Evolutionary conservation across 2,797 vertebrate genomes (phyloP).

Genomic region (Rhinoraja longicauda): DNA sequence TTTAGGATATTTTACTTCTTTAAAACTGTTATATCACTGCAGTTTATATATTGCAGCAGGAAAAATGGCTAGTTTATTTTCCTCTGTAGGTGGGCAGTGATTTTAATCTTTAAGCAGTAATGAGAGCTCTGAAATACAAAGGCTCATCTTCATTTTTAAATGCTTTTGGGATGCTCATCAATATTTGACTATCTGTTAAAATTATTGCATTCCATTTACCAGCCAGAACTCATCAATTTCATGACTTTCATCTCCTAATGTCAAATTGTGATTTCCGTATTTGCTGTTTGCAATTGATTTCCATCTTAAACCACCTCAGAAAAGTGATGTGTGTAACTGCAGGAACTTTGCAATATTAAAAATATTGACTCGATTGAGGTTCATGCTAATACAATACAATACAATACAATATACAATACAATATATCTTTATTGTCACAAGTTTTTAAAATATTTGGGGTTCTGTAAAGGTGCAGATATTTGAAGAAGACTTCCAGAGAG

Average conservation of each 20-base stretch:
- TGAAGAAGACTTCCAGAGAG: constrained; percentile 40
- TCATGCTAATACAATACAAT: no score
- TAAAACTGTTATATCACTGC: not conserved
- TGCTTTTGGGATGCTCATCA: not conserved
- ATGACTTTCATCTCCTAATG: not conserved
- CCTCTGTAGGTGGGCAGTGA: not conserved
- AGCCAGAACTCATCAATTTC: not conserved
- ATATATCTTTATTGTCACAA: not conserved
- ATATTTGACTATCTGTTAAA: not conserved
- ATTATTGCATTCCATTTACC: not conserved
- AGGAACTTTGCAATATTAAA: not conserved
- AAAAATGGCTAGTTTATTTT: not conserved
- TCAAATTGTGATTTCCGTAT: not conserved
- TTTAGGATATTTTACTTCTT: not conserved
- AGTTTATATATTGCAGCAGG: not conserved
- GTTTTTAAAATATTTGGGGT: not conserved
- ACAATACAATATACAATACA: no score
- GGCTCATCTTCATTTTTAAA: not conserved
- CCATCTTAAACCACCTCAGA: not conserved
- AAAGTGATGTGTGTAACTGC: not conserved
- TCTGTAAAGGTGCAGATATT: constrained; percentile 39
- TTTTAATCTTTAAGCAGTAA: not conserved
- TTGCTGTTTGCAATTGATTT: not conserved
- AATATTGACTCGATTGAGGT: not conserved
- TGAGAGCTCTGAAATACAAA: not conserved